A percentile compares a stretch with the other conserved stretches of the same genome.
Conservation (phyloP, 53 echinoderm and acorn worm genomes). For the Astropecten irregularis region DNA sequence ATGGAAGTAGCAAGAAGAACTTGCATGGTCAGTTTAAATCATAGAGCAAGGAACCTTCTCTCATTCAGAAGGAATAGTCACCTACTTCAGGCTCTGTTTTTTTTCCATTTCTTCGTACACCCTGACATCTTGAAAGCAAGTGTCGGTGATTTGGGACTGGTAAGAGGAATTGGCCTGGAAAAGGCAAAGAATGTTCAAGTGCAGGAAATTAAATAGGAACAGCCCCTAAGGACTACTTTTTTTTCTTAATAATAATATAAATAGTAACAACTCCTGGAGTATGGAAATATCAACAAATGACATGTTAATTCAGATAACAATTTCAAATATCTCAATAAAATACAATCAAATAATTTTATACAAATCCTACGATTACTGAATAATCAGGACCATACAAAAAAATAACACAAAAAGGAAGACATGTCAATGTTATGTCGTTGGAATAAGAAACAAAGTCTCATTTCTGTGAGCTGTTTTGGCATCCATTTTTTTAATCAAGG, state of each 20-base stretch:
- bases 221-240: slow-evolving; percentile 57
- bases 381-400: slow-evolving; percentile 55
- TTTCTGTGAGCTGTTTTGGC: slow-evolving; percentile 35
- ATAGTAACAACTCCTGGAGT: slow-evolving; percentile 60
- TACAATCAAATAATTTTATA: slow-evolving; percentile 62
- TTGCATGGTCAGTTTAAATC: slow-evolving; percentile 53
- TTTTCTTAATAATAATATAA: slow-evolving; percentile 45
- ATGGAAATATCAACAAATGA: slow-evolving; percentile 64
- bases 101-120: no score
- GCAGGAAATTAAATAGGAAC: slow-evolving; percentile 62
- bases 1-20: slow-evolving; percentile 27
- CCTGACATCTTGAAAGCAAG: no score
- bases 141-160: not conserved
- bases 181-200: slow-evolving; percentile 56
- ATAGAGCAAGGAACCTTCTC: no score
- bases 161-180: not conserved
- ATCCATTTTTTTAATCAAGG: slow-evolving; percentile 54
- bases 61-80: not conserved
- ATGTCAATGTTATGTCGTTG: slow-evolving; percentile 23
- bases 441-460: slow-evolving; percentile 25
- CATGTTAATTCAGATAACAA: slow-evolving; percentile 56
- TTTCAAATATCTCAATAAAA: slow-evolving; percentile 69
- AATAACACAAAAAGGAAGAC: slow-evolving; percentile 56
- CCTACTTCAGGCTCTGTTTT: no score
- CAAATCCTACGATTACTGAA: slow-evolving; percentile 56